phyloP scores from a whole-genome alignment of 2,888 invertebrate species.

The Physocephala rufipes region DNA sequence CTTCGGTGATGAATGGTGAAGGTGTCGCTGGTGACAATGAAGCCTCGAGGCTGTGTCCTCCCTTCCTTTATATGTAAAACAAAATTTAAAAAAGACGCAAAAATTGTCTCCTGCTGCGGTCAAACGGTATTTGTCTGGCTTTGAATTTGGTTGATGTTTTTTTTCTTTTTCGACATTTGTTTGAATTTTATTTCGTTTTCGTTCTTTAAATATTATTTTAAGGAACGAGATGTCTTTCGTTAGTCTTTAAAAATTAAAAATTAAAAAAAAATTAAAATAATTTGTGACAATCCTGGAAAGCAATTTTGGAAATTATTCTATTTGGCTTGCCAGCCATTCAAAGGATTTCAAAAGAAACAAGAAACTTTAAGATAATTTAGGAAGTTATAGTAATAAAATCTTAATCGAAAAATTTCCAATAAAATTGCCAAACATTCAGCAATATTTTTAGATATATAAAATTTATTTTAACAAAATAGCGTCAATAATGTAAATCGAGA shows the following conservation, averaged over 20 bases:
- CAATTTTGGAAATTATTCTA: background rate
- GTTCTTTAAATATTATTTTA: background rate
- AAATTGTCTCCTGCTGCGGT: slow-evolving; percentile 56
- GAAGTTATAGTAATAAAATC: no score
- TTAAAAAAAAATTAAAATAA: no score
- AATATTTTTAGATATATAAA: no score
- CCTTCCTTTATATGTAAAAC: slow-evolving; percentile 14
- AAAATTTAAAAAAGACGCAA: no score
- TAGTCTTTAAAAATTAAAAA: no score
- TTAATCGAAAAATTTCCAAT: no score
- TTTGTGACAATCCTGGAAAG: background rate
- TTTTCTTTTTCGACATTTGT: slow-evolving; percentile 33
- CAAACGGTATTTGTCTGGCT: slow-evolving; percentile 47
- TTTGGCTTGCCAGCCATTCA: no score
- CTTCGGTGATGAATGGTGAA: background rate
- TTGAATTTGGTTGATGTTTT: slow-evolving; percentile 60
- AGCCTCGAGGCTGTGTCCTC: background rate
- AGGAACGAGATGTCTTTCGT: background rate
- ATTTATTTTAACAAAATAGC: no score
- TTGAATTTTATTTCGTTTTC: background rate
- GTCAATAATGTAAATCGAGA: no score
- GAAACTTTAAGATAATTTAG: no score
- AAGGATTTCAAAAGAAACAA: no score
- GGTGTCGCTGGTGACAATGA: slow-evolving; percentile 27
- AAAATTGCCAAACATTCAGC: no score